These are phyloP conservation scores for Punctoribates punctum DNA, from an alignment of 2,888 invertebrate species.

Conservation along the genomic window DNA sequence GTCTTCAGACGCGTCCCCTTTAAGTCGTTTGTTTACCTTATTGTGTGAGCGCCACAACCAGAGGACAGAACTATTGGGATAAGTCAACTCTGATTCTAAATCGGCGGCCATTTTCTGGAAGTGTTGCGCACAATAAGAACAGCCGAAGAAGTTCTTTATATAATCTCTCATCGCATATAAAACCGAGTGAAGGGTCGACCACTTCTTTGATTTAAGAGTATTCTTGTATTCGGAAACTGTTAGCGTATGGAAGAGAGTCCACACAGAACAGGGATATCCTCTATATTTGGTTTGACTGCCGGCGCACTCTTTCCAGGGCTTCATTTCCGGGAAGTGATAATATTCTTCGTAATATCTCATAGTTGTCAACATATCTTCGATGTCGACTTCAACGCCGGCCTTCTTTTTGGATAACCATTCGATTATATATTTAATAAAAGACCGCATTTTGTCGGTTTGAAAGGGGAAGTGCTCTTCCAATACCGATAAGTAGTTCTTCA, in stretches of 20 bases:
- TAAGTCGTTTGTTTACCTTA: conserved; percentile 68
- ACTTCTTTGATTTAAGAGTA: conserved; percentile 50
- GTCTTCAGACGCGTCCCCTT: conserved; percentile 84
- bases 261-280: conserved; percentile 90
- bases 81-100: conserved; percentile 66
- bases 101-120: conserved; percentile 77
- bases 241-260: conserved; percentile 89
- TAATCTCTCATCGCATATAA: conserved; percentile 80
- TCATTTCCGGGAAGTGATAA: conserved; percentile 43
- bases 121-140: conserved; percentile 81
- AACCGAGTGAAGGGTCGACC: conserved; percentile 62
- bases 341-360: conserved; percentile 43
- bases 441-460: conserved; percentile 34
- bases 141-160: conserved; percentile 87
- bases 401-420: conserved; percentile 37
- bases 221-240: conserved; percentile 68
- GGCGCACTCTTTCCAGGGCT: conserved; percentile 72
- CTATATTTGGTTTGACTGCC: conserved; percentile 71
- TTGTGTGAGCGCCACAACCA: conserved; percentile 51
- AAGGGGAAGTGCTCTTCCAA: conserved; percentile 59
- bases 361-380: conserved; percentile 35
- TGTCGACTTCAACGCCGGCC: neutral
- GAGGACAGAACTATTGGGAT: conserved; percentile 69
- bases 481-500: conserved; percentile 69
- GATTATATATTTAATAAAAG: conserved; percentile 36